phyloP scores from a whole-genome alignment of 2,888 invertebrate genomes.

The Nudaria mundana region DNA sequence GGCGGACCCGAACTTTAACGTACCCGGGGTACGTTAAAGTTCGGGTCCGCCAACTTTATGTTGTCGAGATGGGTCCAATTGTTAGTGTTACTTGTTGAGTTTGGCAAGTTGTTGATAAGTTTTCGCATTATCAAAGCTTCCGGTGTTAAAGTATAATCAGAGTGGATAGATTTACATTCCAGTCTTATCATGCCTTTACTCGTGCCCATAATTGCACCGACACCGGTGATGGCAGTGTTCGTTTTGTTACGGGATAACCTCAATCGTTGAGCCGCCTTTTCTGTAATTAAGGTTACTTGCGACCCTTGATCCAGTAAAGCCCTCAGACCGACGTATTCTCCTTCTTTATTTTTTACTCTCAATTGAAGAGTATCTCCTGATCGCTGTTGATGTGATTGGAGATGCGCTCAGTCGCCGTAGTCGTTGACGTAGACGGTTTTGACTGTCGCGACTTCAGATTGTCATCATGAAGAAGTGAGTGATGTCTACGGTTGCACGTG shows the following conservation, averaged over 20 bases:
- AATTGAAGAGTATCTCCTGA: too few relatives aligned
- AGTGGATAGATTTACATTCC: background rate
- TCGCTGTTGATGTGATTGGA: too few relatives aligned
- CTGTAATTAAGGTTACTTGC: slow-evolving; percentile 5
- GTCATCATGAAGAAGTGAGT: too few relatives aligned
- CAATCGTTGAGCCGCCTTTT: slow-evolving; percentile 7
- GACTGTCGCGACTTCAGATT: too few relatives aligned
- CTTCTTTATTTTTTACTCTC: background rate
- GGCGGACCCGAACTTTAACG: too few relatives aligned
- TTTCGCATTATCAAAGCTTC: background rate
- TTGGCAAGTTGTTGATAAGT: slow-evolving; percentile 1
- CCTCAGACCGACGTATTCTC: slow-evolving; percentile 1
- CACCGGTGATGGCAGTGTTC: slow-evolving; percentile 1
- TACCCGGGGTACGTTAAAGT: slow-evolving; percentile 5
- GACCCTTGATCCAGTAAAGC: slow-evolving; percentile 7
- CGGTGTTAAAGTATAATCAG: background rate
- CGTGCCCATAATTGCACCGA: slow-evolving; percentile 1
- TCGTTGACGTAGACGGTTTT: too few relatives aligned
- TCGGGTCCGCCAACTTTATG: slow-evolving; percentile 6
- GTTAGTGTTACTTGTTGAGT: background rate
- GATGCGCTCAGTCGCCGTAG: too few relatives aligned
- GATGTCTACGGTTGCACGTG: too few relatives aligned
- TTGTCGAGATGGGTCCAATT: slow-evolving; percentile 6
- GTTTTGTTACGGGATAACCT: background rate
- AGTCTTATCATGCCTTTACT: slow-evolving; percentile 1